Conservation (phyloP, 1,140 invertebrate genomes). For the Pseudomyrmex dendroicus region DNA sequence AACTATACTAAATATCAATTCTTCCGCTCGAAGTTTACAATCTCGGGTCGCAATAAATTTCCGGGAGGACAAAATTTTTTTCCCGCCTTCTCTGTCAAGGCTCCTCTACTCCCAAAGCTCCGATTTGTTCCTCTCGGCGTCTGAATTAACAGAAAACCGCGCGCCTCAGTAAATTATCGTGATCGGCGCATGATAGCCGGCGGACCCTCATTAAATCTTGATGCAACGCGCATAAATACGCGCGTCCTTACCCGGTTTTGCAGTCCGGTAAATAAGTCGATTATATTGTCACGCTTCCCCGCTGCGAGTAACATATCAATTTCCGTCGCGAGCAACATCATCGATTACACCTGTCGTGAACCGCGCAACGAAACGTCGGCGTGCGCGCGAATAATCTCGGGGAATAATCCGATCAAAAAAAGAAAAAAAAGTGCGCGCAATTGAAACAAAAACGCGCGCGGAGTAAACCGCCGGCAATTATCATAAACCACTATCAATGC, state of each 20-base stretch:
- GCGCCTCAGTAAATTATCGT: slow-evolving; percentile 46
- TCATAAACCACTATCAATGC: slow-evolving; percentile 55
- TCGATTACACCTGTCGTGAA: slow-evolving; percentile 29
- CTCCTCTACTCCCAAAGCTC: no score
- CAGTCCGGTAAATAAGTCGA: slow-evolving; percentile 67
- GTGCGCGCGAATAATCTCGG: neutral
- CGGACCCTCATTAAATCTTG: slow-evolving; percentile 68
- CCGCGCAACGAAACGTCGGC: neutral
- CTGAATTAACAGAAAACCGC: slow-evolving; percentile 45
- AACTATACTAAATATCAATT: slow-evolving; percentile 50
- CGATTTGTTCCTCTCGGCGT: slow-evolving; percentile 13
- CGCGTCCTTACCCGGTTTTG: slow-evolving; percentile 55
- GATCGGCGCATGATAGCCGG: slow-evolving; percentile 45
- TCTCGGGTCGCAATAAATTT: slow-evolving; percentile 17
- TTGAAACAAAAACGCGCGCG: neutral
- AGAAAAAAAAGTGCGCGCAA: neutral
- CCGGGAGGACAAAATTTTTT: neutral
- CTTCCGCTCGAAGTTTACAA: slow-evolving; percentile 2
- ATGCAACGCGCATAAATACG: slow-evolving; percentile 63
- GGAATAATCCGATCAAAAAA: slow-evolving; percentile 18
- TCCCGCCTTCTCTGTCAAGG: neutral
- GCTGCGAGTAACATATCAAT: slow-evolving; percentile 67
- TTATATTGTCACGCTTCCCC: slow-evolving; percentile 59
- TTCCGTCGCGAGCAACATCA: slow-evolving; percentile 38
- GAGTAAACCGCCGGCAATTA: slow-evolving; percentile 19